Evolutionary conservation across 2,113 vertebrate species (phyloP).

Genomic region (Solenodon paradoxus): DNA sequence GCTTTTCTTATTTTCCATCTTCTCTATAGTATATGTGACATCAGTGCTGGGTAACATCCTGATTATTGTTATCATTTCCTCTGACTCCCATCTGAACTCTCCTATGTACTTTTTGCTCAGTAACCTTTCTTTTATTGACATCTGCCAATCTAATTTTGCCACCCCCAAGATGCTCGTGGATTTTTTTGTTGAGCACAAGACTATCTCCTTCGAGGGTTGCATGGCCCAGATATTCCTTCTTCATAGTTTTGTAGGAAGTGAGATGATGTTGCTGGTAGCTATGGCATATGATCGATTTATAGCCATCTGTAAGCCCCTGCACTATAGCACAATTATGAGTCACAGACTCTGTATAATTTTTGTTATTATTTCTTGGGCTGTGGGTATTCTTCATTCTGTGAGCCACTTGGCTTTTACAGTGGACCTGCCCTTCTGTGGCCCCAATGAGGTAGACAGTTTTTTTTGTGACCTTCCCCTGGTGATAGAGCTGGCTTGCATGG

Average conservation of each 20-base stretch:
- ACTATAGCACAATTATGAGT: conserved; percentile 68
- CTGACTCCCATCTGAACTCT: conserved; percentile 47
- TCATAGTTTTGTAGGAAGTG: conserved; percentile 73
- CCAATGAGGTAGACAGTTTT: conserved; percentile 75
- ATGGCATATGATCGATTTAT: conserved; percentile 77
- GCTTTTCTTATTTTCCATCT: conserved; percentile 54
- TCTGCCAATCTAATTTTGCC: conserved; percentile 74
- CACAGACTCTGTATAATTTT: conserved; percentile 56
- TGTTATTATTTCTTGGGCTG: conserved; percentile 66
- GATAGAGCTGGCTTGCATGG: conserved; percentile 69
- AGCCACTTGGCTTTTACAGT: conserved; percentile 71
- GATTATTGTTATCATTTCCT: conserved; percentile 67
- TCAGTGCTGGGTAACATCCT: conserved; percentile 66
- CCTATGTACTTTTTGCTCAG: conserved; percentile 76
- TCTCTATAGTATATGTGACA: conserved; percentile 58
- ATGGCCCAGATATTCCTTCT: conserved; percentile 78
- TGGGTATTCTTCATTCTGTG: conserved; percentile 75
- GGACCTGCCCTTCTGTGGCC: conserved; percentile 75
- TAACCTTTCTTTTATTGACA: conserved; percentile 74
- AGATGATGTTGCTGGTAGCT: conserved; percentile 74
- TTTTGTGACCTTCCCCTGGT: conserved; percentile 76
- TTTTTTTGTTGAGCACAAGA: conserved; percentile 66
- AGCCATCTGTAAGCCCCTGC: conserved; percentile 76
- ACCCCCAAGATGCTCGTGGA: conserved; percentile 78
- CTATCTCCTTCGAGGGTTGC: conserved; percentile 73